phyloP scores from a whole-genome alignment of 1,140 invertebrate species.

The Apis laboriosa region DNA sequence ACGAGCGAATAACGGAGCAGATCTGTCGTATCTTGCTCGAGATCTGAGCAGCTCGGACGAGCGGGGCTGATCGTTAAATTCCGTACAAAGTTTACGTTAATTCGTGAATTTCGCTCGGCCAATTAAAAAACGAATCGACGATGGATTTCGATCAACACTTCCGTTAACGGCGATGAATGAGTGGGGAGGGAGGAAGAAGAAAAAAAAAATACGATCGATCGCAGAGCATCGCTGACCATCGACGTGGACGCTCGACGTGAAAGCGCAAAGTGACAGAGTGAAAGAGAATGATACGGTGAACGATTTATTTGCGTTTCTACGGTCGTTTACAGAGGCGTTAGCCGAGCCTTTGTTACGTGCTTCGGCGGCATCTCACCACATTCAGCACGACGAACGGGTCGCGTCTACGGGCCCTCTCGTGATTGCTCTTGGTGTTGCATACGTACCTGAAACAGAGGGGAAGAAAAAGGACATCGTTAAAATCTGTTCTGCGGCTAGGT shows the following conservation, averaged over 20 bases:
- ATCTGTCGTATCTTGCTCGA: background rate
- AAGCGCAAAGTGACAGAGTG: conserved; percentile 46
- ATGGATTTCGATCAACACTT: conserved; percentile 4
- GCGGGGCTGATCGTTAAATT: background rate
- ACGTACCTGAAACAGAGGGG: conserved; percentile 60
- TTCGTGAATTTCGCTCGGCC: background rate
- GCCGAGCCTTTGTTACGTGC: conserved; percentile 56
- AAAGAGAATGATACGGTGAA: conserved; percentile 52
- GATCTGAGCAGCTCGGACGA: background rate
- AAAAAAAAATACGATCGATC: background rate
- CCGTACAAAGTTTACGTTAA: conserved; percentile 13
- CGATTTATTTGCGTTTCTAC: conserved; percentile 64
- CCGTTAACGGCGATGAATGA: conserved; percentile 31
- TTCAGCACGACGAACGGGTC: conserved; percentile 17
- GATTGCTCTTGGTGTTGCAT: conserved; percentile 27
- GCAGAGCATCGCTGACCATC: background rate
- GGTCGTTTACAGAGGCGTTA: conserved; percentile 60
- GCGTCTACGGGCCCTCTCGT: background rate
- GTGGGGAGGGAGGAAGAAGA: background rate
- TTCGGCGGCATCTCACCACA: conserved; percentile 49
- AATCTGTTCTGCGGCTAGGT: too few relatives aligned
- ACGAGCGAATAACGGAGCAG: background rate
- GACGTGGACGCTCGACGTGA: conserved; percentile 5
- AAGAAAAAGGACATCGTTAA: too few relatives aligned
- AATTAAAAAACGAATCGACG: conserved; percentile 26